Conservation (phyloP, 30 jellyfish, hydroid and myxozoan species). For the Nemopilema nomurai region DNA sequence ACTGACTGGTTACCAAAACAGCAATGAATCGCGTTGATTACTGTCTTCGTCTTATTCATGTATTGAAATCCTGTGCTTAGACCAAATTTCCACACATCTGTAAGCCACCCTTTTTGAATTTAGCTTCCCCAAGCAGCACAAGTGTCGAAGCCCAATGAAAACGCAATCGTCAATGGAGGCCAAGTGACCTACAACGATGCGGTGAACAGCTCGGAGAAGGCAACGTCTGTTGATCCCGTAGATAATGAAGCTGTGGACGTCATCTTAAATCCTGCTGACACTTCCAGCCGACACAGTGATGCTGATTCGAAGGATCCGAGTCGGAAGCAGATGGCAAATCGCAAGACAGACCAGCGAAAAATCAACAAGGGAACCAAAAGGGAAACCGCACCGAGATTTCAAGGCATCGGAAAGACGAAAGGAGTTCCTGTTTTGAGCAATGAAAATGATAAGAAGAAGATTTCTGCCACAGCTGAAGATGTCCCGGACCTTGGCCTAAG, state of each 20-base stretch:
- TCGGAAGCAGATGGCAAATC: slow-evolving; percentile 26
- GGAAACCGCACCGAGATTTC: slow-evolving; percentile 70
- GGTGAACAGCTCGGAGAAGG: slow-evolving; percentile 14
- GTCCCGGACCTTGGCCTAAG: slow-evolving; percentile 29
- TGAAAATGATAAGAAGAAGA: slow-evolving; percentile 23
- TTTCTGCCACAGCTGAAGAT: slow-evolving; percentile 55
- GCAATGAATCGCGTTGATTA: too few relatives aligned
- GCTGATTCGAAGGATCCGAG: slow-evolving; percentile 21
- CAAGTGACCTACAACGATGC: slow-evolving; percentile 15
- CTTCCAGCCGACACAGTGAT: slow-evolving; percentile 11
- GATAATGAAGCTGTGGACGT: slow-evolving; percentile 14
- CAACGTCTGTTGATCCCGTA: background rate
- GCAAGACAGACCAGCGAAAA: slow-evolving; percentile 49
- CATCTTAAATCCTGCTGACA: slow-evolving; percentile 13
- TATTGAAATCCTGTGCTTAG: too few relatives aligned
- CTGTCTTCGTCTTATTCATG: too few relatives aligned
- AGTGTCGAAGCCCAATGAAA: slow-evolving; percentile 38
- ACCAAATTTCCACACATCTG: too few relatives aligned
- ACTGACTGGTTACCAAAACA: too few relatives aligned
- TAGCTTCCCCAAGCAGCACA: slow-evolving; percentile 30
- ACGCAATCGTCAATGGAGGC: slow-evolving; percentile 15
- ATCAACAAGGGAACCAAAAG: slow-evolving; percentile 67
- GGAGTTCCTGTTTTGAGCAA: slow-evolving; percentile 11
- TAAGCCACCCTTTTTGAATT: too few relatives aligned
- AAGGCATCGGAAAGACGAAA: slow-evolving; percentile 35